Evolutionary conservation across 2,113 vertebrate genomes (phyloP).

Genomic region (Diadophis punctatus): DNA sequence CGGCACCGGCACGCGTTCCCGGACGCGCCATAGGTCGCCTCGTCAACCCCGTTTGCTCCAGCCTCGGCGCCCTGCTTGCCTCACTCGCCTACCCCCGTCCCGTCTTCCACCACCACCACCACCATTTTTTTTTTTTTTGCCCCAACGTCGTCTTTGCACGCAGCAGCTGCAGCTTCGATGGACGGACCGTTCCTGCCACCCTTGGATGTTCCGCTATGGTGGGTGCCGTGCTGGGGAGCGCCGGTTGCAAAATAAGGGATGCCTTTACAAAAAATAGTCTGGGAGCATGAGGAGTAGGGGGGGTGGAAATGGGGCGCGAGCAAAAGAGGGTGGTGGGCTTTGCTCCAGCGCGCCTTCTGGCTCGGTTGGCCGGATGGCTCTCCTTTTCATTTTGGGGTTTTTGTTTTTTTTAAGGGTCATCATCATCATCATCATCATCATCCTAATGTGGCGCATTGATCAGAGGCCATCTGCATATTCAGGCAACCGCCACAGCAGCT

Average conservation of each 20-base stretch:
- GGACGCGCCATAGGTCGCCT: not conserved
- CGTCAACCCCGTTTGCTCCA: not conserved
- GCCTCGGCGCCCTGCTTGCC: not conserved
- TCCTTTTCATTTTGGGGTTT: not conserved
- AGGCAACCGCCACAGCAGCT: not conserved
- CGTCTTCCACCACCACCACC: too few species aligned
- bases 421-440: not conserved
- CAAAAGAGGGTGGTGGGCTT: not conserved
- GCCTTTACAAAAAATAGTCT: not conserved
- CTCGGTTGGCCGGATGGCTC: not conserved
- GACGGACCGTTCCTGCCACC: not conserved
- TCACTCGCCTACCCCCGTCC: too few species aligned
- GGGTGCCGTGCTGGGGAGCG: not conserved
- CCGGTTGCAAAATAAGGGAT: not conserved
- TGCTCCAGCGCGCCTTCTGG: not conserved
- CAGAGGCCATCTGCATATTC: not conserved
- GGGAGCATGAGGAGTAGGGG: not conserved
- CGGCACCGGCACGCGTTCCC: not conserved
- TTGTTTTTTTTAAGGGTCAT: not conserved
- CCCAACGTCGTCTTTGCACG: not conserved
- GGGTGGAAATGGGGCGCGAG: not conserved
- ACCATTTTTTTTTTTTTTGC: too few species aligned
- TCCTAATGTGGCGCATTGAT: not conserved
- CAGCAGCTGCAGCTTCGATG: not conserved
- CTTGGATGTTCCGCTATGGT: conserved; percentile 12